Evolutionary conservation across 2,888 invertebrate species (phyloP).

Genomic region (Amphipyra tragopoginis): DNA sequence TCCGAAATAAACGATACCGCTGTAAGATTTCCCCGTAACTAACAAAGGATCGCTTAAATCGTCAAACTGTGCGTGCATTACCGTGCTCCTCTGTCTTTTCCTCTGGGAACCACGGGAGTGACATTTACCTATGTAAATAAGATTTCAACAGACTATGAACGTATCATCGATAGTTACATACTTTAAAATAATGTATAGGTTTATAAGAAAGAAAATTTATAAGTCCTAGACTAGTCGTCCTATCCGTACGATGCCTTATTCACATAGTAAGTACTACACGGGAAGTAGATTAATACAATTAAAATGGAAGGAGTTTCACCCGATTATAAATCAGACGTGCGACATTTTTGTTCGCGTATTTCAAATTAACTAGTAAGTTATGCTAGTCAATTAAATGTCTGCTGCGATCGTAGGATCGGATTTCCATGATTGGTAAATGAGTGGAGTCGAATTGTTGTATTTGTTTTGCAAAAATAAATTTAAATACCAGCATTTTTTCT

Average conservation of each 20-base stretch:
- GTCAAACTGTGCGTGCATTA: too few species aligned
- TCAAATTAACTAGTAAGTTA: conserved; percentile 77
- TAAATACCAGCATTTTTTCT: neutral
- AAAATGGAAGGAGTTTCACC: conserved; percentile 55
- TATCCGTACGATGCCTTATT: conserved; percentile 3
- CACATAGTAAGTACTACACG: conserved; percentile 25
- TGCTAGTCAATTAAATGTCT: conserved; percentile 69
- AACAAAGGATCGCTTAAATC: too few species aligned
- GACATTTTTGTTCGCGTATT: conserved; percentile 61
- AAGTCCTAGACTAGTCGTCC: neutral
- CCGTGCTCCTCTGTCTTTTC: too few species aligned
- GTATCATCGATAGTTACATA: too few species aligned
- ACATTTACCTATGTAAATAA: too few species aligned
- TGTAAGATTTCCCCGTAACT: too few species aligned
- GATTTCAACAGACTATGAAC: too few species aligned
- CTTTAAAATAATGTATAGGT: too few species aligned
- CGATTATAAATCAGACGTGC: conserved; percentile 65
- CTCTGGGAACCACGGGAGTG: too few species aligned
- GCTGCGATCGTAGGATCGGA: conserved; percentile 60
- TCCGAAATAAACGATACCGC: too few species aligned
- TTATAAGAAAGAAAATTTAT: too few species aligned
- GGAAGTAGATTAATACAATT: conserved; percentile 60
- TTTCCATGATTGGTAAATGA: conserved; percentile 29
- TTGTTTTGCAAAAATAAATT: neutral
- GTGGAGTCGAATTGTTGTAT: conserved; percentile 42